phyloP scores from a whole-genome alignment of 2,113 vertebrate genomes.

The Xiphophorus couchianus region DNA sequence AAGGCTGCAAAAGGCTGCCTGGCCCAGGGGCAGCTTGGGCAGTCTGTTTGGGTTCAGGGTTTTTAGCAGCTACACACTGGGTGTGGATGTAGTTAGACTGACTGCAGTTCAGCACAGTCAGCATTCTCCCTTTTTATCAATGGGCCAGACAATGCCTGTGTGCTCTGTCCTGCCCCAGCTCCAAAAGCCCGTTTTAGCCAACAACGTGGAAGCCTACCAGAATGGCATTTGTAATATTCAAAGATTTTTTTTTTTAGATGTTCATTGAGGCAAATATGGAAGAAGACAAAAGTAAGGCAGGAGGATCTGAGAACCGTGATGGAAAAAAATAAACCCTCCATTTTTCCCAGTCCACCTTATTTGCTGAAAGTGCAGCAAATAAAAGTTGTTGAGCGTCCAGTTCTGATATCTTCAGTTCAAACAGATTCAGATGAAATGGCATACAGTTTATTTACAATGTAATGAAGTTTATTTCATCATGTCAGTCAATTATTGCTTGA shows the following conservation, averaged over 20 bases:
- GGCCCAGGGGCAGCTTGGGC: slow-evolving; percentile 22
- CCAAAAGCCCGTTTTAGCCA: slow-evolving; percentile 54
- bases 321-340: too few relatives aligned
- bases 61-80: slow-evolving; percentile 46
- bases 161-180: slow-evolving; percentile 33
- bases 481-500: too few relatives aligned
- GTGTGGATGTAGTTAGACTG: slow-evolving; percentile 53
- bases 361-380: too few relatives aligned
- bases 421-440: too few relatives aligned
- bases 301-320: not conserved
- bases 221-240: slow-evolving; percentile 21
- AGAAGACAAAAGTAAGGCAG: not conserved
- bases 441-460: too few relatives aligned
- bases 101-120: slow-evolving; percentile 62
- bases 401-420: too few relatives aligned
- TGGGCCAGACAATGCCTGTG: slow-evolving; percentile 51
- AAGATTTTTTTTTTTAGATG: slow-evolving; percentile 2
- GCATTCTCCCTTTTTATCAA: slow-evolving; percentile 68
- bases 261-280: not conserved
- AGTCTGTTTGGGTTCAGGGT: slow-evolving; percentile 46
- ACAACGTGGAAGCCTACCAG: slow-evolving; percentile 16
- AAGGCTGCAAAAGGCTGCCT: slow-evolving; percentile 26
- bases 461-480: too few relatives aligned
- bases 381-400: too few relatives aligned
- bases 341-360: too few relatives aligned